phyloP scores from a whole-genome alignment of 2,888 invertebrate genomes.

The Synanthedon myopaeformis region DNA sequence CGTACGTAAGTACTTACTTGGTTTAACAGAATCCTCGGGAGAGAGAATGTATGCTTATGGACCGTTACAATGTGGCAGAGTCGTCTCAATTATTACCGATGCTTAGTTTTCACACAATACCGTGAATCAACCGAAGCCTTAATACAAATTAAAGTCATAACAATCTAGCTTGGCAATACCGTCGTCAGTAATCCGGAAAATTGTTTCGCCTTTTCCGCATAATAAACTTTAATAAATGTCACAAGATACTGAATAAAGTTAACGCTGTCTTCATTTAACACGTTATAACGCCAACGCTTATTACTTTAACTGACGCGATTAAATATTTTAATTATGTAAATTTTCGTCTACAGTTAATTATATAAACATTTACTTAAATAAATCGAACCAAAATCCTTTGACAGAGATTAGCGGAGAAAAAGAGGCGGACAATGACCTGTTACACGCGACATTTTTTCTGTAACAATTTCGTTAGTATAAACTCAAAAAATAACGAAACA shows the following conservation, averaged over 20 bases:
- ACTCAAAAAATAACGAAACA: no score
- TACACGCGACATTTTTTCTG: no score
- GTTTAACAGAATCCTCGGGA: no score
- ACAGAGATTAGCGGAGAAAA: no score
- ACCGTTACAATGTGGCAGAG: neutral
- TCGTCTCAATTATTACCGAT: slow-evolving; percentile 6
- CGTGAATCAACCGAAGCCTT: slow-evolving; percentile 6
- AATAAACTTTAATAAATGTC: slow-evolving; percentile 8
- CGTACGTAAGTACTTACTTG: no score
- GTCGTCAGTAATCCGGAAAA: slow-evolving; percentile 11
- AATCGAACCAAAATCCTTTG: no score
- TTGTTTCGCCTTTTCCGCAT: slow-evolving; percentile 11
- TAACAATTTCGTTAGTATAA: no score
- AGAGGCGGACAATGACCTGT: no score
- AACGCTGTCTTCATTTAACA: neutral
- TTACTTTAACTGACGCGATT: neutral
- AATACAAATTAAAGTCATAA: slow-evolving; percentile 14
- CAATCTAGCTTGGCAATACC: slow-evolving; percentile 6
- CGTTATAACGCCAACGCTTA: neutral
- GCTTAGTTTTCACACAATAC: neutral
- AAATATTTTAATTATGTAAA: no score
- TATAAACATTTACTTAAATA: no score
- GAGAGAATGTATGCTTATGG: neutral
- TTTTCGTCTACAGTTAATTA: no score
- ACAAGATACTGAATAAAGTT: slow-evolving; percentile 2